These are phyloP conservation scores for Eupithecia inturbata DNA, from an alignment of 2,888 invertebrate genomes.

Conservation along the genomic window DNA sequence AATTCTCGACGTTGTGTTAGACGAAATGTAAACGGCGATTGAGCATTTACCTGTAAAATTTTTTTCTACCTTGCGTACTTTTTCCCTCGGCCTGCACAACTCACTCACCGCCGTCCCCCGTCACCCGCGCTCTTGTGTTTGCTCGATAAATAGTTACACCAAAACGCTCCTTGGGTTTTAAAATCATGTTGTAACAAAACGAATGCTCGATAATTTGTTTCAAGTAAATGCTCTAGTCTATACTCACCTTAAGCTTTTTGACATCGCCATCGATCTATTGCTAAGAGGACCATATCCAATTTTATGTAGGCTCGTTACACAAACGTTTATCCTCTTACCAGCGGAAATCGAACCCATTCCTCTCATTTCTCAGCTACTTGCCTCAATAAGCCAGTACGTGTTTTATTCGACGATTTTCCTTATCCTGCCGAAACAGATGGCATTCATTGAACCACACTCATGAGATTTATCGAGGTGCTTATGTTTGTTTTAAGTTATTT, in stretches of 20 bases:
- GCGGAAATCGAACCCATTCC: conserved; percentile 6
- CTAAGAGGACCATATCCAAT: conserved; percentile 9
- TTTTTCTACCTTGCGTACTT: no score
- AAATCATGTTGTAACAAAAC: no score
- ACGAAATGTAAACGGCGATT: no score
- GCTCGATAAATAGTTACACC: no score
- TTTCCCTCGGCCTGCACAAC: no score
- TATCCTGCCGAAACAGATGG: conserved; percentile 26
- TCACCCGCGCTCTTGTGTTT: no score
- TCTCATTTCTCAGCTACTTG: conserved; percentile 13
- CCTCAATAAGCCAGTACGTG: conserved; percentile 13
- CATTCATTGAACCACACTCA: conserved; percentile 23
- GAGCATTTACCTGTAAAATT: no score
- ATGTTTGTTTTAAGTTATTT: not conserved
- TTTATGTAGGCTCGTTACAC: conserved; percentile 9
- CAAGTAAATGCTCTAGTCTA: no score
- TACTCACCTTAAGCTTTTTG: not conserved
- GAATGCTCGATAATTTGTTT: no score
- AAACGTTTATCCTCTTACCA: conserved; percentile 11
- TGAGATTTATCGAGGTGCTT: conserved; percentile 7
- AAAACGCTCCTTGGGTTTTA: no score
- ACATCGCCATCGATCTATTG: conserved; percentile 13
- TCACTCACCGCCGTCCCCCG: no score
- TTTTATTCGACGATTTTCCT: conserved; percentile 24
- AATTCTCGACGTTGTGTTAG: no score